Base-by-base conservation (phyloP, 2,797 vertebrate genomes). In the Sebastes hopkinsi region DNA sequence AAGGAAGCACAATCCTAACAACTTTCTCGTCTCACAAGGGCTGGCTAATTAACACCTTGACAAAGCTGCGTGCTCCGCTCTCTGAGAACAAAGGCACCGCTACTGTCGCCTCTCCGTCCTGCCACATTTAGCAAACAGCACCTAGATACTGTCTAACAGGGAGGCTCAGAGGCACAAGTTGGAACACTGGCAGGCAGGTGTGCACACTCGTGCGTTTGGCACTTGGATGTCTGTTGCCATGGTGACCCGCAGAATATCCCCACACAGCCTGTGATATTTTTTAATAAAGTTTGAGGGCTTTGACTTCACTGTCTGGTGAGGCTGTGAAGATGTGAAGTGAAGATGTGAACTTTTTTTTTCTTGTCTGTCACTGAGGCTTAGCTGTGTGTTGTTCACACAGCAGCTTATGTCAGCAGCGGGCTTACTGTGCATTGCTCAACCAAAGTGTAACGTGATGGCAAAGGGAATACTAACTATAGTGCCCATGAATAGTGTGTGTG, bases 151-250 rank as follows among this genome's bases (percentile, higher is more conserved):
- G 82, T 92, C 83, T 87, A 81, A 83, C 83, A 72, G 75, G 61
- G 69, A 88, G 67, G 56, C 83, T 88, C 64, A 58, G 74, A 87
- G 77, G 80, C 89, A 87, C 54, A 87, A 82, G 81, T 80, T 87
- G 87, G 80, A 92, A 83, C 75, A 71, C 80, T 75, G 80, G 83
- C 86, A 89, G 83, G 79, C 93, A 93, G 93, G 89, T 92, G 91
- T 87, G 86, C 81, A 83, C 71, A 34, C 86, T 81, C 5, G 42
- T 85, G 88, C 83, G 68, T 78, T 82, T 91, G 88, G 87, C 86
- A 89, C 92, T 92, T 83, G 75, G 79, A 90, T 92, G 93, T 95
- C 93, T 95, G 94, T 95, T 95, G 89, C 94, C 90, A 94, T 95
- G 94, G 94, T 88, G 91, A 95, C 90, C 92, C 84, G 83, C 67